Evolutionary conservation across 2,888 invertebrate species (phyloP), one percentile per base, ranked within the genome.

Genomic region (Mesodorylaimus sp.): DNA sequence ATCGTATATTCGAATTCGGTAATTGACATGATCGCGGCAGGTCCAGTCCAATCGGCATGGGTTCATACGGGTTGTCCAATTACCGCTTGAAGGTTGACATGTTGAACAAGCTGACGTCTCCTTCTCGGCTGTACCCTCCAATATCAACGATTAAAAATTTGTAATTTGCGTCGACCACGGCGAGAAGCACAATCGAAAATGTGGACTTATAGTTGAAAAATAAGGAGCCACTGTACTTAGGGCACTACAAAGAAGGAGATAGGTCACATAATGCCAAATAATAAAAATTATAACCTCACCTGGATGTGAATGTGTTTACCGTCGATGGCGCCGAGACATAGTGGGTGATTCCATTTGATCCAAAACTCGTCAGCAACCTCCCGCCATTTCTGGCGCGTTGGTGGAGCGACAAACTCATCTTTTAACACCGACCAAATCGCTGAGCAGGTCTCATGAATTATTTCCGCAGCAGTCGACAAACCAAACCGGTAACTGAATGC

Each of bases 341-440:
- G 25, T 53, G 53, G 53, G 58, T 65, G 62, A 45, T 64, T 59
- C 60, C 61, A 58, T 60, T 39, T 50, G 52, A 56, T 27, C 16
- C 25, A 16, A 41, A 58, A 56, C 1, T 48, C 52, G 16, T 45
- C 36, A 16, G 52, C 52, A 23, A 47, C 50, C 23, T 37, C 16
- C 23, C 19, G 24, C 52, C 49, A 48, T 39, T 39, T 39, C 7
- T 39, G n/a, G n/a, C n/a, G n/a, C n/a, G n/a, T n/a, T n/a, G n/a
- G n/a, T n/a, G n/a, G n/a, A n/a, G n/a, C n/a, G n/a, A n/a, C n/a
- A n/a, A n/a, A n/a, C n/a, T n/a, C n/a, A n/a, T n/a, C n/a, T n/a
- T n/a, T n/a, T n/a, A n/a, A n/a, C n/a, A n/a, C n/a, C n/a, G n/a
- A n/a, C n/a, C n/a, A n/a, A n/a, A n/a, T n/a, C n/a, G n/a, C n/a